Percentiles rank a stretch among this genome's conserved stretches.
Evolutionary conservation across 2,797 vertebrate species (phyloP).

Genomic region (Syndactyla subalaris): DNA sequence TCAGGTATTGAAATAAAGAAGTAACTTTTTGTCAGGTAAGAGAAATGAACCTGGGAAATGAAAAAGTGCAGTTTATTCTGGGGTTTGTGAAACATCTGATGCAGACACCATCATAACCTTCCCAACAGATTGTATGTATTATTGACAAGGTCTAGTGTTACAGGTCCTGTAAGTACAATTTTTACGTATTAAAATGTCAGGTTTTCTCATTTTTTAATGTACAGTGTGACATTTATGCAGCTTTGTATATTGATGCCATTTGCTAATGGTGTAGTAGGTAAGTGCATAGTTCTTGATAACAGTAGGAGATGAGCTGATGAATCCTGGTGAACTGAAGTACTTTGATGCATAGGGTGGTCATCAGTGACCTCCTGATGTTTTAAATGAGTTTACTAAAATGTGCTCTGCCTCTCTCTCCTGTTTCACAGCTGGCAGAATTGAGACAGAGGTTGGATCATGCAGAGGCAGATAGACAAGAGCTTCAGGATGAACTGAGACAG

Average conservation of each 20-base stretch:
- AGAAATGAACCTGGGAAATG: not conserved
- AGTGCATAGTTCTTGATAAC: not conserved
- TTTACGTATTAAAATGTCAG: not conserved
- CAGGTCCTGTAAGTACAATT: not conserved
- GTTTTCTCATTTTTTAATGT: not conserved
- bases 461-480: conserved; percentile 91
- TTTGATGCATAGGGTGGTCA: not conserved
- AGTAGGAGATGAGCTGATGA: not conserved
- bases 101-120: not conserved
- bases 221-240: not conserved
- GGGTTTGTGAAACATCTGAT: not conserved
- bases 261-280: not conserved
- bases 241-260: not conserved
- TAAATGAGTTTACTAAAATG: not conserved
- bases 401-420: not conserved
- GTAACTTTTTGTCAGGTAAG: not conserved
- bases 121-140: not conserved
- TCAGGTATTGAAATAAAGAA: not conserved
- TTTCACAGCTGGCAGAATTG: conserved; percentile 87
- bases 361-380: not conserved
- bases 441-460: conserved; percentile 90
- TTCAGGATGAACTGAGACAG: conserved; percentile 91
- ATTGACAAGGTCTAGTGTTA: not conserved
- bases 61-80: not conserved
- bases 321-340: not conserved